Evolutionary conservation across 2,797 vertebrate species (phyloP).

Genomic region (Micromesistius poutassou): DNA sequence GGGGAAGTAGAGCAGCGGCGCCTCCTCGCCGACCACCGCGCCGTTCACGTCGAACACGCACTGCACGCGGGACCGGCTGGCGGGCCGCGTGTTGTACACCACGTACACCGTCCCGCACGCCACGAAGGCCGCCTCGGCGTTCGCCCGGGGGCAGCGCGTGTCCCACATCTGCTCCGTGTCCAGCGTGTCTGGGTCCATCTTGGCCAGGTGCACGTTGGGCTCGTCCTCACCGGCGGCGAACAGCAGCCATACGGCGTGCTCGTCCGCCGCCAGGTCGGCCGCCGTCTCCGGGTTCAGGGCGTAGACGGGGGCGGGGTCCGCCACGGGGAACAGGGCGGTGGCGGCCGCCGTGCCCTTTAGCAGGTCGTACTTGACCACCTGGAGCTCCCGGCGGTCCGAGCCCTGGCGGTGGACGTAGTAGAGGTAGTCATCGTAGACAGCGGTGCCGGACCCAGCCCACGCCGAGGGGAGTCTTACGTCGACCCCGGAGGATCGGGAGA

Average conservation of each 20-base stretch:
- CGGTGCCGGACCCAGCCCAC: constrained; percentile 83
- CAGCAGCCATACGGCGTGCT: constrained; percentile 92
- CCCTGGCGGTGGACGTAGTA: constrained; percentile 82
- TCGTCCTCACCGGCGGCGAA: constrained; percentile 82
- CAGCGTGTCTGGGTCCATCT: constrained; percentile 85
- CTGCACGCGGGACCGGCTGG: constrained; percentile 89
- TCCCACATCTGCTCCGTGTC: constrained; percentile 98
- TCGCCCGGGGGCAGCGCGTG: constrained; percentile 86
- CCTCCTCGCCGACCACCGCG: constrained; percentile 78
- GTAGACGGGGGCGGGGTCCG: constrained; percentile 73
- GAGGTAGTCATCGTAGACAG: constrained; percentile 82
- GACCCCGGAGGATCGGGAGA: constrained; percentile 74
- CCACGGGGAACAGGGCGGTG: constrained; percentile 83
- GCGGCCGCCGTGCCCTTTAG: constrained; percentile 79
- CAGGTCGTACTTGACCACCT: constrained; percentile 89
- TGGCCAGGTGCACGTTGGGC: constrained; percentile 86
- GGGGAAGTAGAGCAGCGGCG: constrained; percentile 90
- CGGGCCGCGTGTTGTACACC: constrained; percentile 89
- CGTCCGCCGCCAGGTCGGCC: constrained; percentile 85
- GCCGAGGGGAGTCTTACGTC: constrained; percentile 74
- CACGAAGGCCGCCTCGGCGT: constrained; percentile 89
- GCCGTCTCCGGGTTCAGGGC: constrained; percentile 81
- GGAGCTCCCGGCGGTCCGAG: constrained; percentile 72
- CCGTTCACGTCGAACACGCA: constrained; percentile 93
- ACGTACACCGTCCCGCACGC: constrained; percentile 91